Percentiles rank a stretch among this genome's conserved stretches.
Conservation (phyloP, 2,797 vertebrate genomes). For the Melanotaenia parkinsoni region DNA sequence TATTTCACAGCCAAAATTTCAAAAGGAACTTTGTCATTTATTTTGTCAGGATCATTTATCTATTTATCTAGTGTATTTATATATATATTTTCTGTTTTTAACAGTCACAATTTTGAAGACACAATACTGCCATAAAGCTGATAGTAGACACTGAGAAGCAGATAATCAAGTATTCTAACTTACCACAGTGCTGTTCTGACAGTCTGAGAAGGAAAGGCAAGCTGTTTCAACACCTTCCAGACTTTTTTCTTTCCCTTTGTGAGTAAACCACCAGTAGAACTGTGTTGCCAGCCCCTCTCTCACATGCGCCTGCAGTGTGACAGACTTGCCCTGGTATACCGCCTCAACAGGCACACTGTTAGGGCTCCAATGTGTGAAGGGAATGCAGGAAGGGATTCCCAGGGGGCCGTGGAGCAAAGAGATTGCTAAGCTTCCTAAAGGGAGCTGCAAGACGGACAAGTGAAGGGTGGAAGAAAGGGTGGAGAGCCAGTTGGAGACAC, state of each 20-base stretch:
- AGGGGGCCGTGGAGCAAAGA: conserved; percentile 46
- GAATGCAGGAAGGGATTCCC: conserved; percentile 42
- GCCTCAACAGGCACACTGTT: conserved; percentile 15
- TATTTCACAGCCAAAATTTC: no score
- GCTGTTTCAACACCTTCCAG: conserved; percentile 4
- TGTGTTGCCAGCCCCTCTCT: conserved; percentile 20
- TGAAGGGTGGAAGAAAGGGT: conserved; percentile 45
- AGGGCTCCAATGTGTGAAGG: conserved; percentile 27
- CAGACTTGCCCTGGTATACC: conserved; percentile 38
- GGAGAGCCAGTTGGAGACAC: conserved; percentile 58
- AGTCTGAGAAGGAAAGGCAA: conserved; percentile 1
- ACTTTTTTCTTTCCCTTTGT: conserved; percentile 15
- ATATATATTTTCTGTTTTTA: no score
- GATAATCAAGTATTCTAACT: conserved; percentile 4
- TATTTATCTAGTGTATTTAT: no score
- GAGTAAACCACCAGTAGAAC: conserved; percentile 53
- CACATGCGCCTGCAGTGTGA: conserved; percentile 49
- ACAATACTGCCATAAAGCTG: no score
- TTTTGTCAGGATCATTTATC: no score
- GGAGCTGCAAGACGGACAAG: conserved; percentile 35
- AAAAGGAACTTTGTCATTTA: no score
- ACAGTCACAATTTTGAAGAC: no score
- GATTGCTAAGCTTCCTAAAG: conserved; percentile 32
- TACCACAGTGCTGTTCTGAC: conserved; percentile 58
- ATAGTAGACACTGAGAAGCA: background rate